Percentiles rank a stretch among this genome's conserved stretches.
phyloP scores from a whole-genome alignment of 2,113 vertebrate species.

The Acrocephalus kingi region DNA sequence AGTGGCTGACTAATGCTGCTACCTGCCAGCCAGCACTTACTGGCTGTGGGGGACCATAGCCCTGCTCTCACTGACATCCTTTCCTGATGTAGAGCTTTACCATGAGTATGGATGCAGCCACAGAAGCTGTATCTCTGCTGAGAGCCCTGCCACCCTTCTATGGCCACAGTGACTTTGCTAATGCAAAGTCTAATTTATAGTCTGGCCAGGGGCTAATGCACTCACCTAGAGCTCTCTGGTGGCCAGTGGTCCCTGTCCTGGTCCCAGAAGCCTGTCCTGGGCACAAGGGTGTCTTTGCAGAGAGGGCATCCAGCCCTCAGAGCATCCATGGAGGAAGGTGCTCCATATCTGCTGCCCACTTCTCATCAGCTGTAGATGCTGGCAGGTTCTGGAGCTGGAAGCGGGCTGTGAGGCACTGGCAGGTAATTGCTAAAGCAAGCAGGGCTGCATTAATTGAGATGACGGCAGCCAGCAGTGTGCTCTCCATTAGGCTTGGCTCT shows the following conservation, averaged over 20 bases:
- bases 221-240: accelerated
- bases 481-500: conserved; percentile 32
- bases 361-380: neutral
- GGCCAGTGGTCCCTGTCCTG: neutral
- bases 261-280: neutral
- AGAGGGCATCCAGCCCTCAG: neutral
- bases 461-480: neutral
- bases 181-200: neutral
- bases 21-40: neutral
- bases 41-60: neutral
- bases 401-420: neutral
- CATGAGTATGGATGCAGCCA: neutral
- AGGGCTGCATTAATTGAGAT: conserved; percentile 48
- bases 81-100: neutral
- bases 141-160: neutral
- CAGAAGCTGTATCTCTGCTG: neutral
- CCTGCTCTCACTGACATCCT: neutral
- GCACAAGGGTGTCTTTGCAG: neutral
- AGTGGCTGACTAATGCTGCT: neutral
- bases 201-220: neutral
- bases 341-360: neutral
- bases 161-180: neutral
- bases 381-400: conserved; percentile 37
- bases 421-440: conserved; percentile 62
- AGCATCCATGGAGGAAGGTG: neutral